Conservation (phyloP, 2,797 vertebrate genomes). For the Nasua narica region DNA sequence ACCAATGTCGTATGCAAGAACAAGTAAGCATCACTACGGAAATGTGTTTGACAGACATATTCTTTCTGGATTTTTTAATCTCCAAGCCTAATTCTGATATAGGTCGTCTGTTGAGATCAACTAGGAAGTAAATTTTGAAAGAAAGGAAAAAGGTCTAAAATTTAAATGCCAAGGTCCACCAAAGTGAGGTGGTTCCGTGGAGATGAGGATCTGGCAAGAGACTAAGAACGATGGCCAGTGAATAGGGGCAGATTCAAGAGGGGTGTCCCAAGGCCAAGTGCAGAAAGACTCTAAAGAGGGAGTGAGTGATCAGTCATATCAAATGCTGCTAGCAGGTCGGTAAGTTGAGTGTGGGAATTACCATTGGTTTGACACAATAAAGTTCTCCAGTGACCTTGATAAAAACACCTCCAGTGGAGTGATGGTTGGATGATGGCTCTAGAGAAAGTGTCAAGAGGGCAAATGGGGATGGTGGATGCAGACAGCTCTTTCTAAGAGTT, state of each 20-base stretch:
- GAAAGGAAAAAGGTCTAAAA: not conserved
- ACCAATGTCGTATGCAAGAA: not conserved
- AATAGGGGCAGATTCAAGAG: not conserved
- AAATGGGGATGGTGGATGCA: not conserved
- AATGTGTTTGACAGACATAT: not conserved
- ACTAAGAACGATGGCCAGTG: not conserved
- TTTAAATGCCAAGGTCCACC: not conserved
- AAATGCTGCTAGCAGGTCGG: not conserved
- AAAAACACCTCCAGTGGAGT: not conserved
- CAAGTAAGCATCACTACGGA: not conserved
- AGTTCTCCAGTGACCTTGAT: not conserved
- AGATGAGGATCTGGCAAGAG: not conserved
- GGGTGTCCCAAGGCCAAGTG: not conserved
- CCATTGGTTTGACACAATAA: not conserved
- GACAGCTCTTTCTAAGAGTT: not conserved
- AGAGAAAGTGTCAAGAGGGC: not conserved
- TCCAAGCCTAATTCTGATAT: not conserved
- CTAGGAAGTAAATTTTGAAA: constrained; percentile 1
- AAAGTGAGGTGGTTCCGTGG: not conserved
- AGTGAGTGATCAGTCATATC: not conserved
- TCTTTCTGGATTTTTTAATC: not conserved
- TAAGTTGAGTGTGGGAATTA: not conserved
- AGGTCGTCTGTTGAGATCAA: not conserved
- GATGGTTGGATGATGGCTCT: not conserved
- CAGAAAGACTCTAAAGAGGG: not conserved